phyloP scores from a whole-genome alignment of 2,888 invertebrate species.

The Drosophila neotestacea region DNA sequence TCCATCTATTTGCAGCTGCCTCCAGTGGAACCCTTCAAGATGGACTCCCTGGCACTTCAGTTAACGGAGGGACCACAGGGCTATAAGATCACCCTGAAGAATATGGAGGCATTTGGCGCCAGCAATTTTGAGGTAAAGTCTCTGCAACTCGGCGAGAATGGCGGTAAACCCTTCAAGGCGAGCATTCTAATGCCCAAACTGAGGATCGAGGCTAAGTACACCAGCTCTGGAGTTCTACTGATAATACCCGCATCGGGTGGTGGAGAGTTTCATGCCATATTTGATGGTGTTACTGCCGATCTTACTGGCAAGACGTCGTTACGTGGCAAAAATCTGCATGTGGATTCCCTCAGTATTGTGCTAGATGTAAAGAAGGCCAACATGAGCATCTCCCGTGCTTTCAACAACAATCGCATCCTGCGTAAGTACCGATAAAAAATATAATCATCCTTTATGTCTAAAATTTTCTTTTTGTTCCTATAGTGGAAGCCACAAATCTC shows the following conservation, averaged over 20 bases:
- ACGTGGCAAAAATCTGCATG: slow-evolving; percentile 87
- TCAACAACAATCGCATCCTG: slow-evolving; percentile 89
- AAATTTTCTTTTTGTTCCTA: slow-evolving; percentile 11
- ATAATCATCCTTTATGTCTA: not conserved
- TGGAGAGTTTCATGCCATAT: slow-evolving; percentile 89
- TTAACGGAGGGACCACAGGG: slow-evolving; percentile 87
- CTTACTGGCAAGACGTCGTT: slow-evolving; percentile 87
- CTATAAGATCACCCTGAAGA: slow-evolving; percentile 87
- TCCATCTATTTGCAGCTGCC: slow-evolving; percentile 85
- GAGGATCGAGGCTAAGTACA: slow-evolving; percentile 88
- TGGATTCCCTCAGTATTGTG: slow-evolving; percentile 88
- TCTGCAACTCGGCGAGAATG: slow-evolving; percentile 87
- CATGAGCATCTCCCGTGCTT: slow-evolving; percentile 89
- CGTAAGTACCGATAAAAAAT: slow-evolving; percentile 86
- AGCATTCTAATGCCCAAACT: slow-evolving; percentile 88
- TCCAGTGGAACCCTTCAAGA: slow-evolving; percentile 88
- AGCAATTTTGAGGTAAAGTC: slow-evolving; percentile 88
- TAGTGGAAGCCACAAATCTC: slow-evolving; percentile 90
- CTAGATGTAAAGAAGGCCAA: slow-evolving; percentile 87
- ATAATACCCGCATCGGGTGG: slow-evolving; percentile 90
- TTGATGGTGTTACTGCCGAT: slow-evolving; percentile 88
- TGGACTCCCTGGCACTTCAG: slow-evolving; percentile 88
- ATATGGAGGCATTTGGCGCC: slow-evolving; percentile 88
- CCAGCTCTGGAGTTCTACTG: slow-evolving; percentile 89
- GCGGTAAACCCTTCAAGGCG: slow-evolving; percentile 88